A percentile compares a stretch with the other conserved stretches of the same genome.
These are phyloP conservation scores for Rhagonycha lutea DNA, from an alignment of 2,888 invertebrate genomes.

Conservation along the genomic window DNA sequence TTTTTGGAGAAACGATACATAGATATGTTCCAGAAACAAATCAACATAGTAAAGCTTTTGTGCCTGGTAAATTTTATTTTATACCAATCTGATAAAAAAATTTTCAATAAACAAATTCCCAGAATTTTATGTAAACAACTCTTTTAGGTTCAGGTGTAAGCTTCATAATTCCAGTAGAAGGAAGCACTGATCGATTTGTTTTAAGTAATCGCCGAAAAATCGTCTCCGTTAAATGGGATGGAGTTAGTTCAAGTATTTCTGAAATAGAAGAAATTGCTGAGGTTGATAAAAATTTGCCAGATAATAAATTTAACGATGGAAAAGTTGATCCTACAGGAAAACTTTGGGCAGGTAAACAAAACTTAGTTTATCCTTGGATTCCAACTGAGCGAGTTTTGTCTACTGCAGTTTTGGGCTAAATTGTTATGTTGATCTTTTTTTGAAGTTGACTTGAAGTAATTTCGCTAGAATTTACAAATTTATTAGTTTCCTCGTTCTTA, in stretches of 20 bases:
- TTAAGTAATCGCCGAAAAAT: conserved; percentile 63
- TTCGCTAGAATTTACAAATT: no score
- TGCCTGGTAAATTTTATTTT: conserved; percentile 31
- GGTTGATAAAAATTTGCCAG: conserved; percentile 58
- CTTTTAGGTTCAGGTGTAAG: not conserved
- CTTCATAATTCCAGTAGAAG: conserved; percentile 64
- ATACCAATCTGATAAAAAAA: no score
- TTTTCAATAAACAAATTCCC: no score
- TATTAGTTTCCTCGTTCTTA: no score
- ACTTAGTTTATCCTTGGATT: no score
- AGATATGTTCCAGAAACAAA: conserved; percentile 40
- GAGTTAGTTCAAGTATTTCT: conserved; percentile 56
- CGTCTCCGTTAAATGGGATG: conserved; percentile 66
- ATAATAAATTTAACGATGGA: conserved; percentile 72
- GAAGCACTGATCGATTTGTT: conserved; percentile 62
- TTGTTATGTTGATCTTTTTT: no score
- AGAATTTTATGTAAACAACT: no score
- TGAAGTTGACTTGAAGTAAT: no score
- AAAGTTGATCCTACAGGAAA: conserved; percentile 74
- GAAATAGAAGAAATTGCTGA: conserved; percentile 57
- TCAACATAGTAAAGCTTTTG: conserved; percentile 37
- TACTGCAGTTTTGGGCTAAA: no score
- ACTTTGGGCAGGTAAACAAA: conserved; percentile 62
- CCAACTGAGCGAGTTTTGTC: no score
- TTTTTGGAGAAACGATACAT: conserved; percentile 48